Conservation (phyloP, 35 echinoderm and acorn worm species). For the Ophioderma brevispina region DNA sequence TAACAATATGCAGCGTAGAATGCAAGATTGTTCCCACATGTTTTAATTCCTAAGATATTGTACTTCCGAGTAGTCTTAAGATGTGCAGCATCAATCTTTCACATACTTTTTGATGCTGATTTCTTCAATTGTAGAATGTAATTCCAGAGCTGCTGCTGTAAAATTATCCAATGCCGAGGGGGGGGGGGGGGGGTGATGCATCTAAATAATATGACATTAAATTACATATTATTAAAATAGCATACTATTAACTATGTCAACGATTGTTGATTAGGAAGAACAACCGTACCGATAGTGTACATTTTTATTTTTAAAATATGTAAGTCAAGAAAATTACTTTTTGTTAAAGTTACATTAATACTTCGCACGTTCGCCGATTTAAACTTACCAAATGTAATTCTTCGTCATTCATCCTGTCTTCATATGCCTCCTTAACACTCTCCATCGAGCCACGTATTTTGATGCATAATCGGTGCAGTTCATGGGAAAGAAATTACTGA, state of each 20-base stretch:
- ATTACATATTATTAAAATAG: no score
- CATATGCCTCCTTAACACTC: constrained; percentile 49
- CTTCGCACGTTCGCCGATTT: no score
- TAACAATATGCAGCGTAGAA: no score
- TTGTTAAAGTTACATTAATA: no score
- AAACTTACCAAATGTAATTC: constrained; percentile 87
- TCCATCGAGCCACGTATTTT: constrained; percentile 60
- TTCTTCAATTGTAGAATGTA: constrained; percentile 21
- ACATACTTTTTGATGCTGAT: constrained; percentile 54
- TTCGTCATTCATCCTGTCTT: constrained; percentile 30
- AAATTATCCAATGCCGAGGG: constrained; percentile 62
- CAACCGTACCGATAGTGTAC: no score
- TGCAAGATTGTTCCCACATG: no score
- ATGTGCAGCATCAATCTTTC: no score
- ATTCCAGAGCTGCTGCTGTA: constrained; percentile 31
- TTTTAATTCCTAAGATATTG: no score
- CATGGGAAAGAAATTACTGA: constrained; percentile 76
- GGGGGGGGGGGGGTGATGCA: no score
- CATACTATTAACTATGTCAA: no score
- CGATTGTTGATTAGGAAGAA: no score
- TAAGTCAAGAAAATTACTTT: background rate
- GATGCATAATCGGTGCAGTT: constrained; percentile 64
- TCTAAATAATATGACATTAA: constrained; percentile 50
- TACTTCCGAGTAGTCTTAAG: no score
- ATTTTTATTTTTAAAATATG: background rate